Conservation (phyloP, 2,113 vertebrate species). For the Odocoileus virginianus region DNA sequence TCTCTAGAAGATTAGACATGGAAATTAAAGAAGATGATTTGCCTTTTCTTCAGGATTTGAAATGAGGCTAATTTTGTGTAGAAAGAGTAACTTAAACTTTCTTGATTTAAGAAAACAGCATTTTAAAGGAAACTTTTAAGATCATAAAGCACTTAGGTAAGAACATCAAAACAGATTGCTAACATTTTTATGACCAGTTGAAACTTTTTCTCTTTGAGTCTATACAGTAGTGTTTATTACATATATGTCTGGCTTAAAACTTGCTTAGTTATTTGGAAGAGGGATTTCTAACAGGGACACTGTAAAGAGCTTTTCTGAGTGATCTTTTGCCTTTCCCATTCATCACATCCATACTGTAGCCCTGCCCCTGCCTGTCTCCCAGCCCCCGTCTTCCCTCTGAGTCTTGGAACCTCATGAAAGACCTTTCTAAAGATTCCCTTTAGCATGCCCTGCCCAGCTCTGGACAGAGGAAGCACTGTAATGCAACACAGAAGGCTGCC, state of each 20-base stretch:
- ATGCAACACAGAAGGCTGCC: background rate
- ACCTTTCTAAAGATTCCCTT: slow-evolving; percentile 47
- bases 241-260: background rate
- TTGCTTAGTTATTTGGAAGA: background rate
- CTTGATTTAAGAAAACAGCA: background rate
- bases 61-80: background rate
- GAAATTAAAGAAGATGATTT: background rate
- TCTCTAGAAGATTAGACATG: background rate
- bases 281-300: background rate
- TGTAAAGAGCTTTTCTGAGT: slow-evolving; percentile 19
- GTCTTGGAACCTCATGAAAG: slow-evolving; percentile 40
- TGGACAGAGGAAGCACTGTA: slow-evolving; percentile 51
- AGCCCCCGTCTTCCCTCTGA: slow-evolving; percentile 15
- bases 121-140: background rate
- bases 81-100: background rate
- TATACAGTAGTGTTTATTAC: background rate
- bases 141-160: background rate
- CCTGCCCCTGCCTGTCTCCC: background rate
- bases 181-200: background rate
- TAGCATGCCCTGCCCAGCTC: background rate
- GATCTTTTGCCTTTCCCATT: background rate
- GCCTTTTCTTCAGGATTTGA: background rate
- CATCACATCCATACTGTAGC: background rate
- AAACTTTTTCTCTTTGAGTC: background rate
- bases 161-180: background rate